Conservation (phyloP, 2,888 invertebrate species). For the Nephrotoma appendiculata region DNA sequence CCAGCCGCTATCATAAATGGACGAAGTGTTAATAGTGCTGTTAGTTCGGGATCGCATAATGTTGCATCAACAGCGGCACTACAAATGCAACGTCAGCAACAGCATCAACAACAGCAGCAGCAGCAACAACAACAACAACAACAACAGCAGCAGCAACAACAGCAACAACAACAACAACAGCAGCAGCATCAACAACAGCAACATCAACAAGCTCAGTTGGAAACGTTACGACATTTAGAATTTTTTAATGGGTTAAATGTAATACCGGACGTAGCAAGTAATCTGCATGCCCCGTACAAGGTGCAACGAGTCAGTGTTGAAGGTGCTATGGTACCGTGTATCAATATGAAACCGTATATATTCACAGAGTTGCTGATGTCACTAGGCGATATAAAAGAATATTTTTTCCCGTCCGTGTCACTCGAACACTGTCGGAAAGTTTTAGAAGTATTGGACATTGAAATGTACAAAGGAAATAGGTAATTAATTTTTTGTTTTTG, state of each 20-base stretch:
- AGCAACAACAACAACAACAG: conserved; percentile 18
- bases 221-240: conserved; percentile 21
- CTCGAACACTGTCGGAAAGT: conserved; percentile 63
- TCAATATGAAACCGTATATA: conserved; percentile 73
- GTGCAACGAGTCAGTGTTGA: conserved; percentile 69
- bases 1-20: conserved; percentile 8
- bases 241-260: conserved; percentile 35
- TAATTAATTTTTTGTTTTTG: conserved; percentile 22
- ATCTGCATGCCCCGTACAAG: conserved; percentile 58
- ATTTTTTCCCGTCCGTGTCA: conserved; percentile 65
- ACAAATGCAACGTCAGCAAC: conserved; percentile 3
- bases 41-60: conserved; percentile 10
- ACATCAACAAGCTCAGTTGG: conserved; percentile 9
- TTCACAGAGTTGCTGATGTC: conserved; percentile 72
- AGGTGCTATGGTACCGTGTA: conserved; percentile 68
- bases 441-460: conserved; percentile 64
- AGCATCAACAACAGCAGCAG: conserved; percentile 5
- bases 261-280: conserved; percentile 53
- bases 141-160: conserved; percentile 16
- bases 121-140: conserved; percentile 19
- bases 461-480: conserved; percentile 72
- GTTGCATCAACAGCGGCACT: neutral
- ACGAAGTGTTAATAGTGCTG: conserved; percentile 9
- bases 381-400: conserved; percentile 61
- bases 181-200: conserved; percentile 12